Evolutionary conservation across 2,888 invertebrate genomes (phyloP), one percentile per base, ranked within the genome.

Genomic region (Nebria salina): DNA sequence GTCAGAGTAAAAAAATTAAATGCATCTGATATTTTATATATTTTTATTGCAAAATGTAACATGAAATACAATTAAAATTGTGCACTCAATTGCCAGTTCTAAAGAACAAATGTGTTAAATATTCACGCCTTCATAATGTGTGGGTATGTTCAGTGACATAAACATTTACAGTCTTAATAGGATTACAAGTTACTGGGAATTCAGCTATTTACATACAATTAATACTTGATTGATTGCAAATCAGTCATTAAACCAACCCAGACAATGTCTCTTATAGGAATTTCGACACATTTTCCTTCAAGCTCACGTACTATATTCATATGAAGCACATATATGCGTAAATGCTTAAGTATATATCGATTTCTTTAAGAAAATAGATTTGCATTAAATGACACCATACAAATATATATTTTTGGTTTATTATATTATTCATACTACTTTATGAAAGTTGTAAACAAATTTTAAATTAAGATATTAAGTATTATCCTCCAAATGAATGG

Each of bases 141-240:
- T 54, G 13, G 7, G 54, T 8, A 54, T 54, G 54, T 54, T 54
- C 54, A 54, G 13, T 2, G 68, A 68, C 68, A 68, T 68, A 68
- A 68, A 68, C 68, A 68, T 68, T 68, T 68, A 68, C 68, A 15
- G 26, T 6, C 68, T 68, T 68, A 68, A 68, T 68, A 68, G 68
- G 68, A 68, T 68, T 68, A 68, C 20, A 26, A 68, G 26, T 68
- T 20, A 68, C 9, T 68, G 68, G 26, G 68, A 68, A 68, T 68
- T 68, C 26, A 11, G 68, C 6, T 68, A 68, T 68, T 68, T 68
- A 68, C 68, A 68, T 68, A 26, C 26, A 7, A 26, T 68, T 68
- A 68, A 68, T 68, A 15, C 20, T 68, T 68, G 68, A 68, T 68
- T 68, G 68, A 68, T 68, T 68, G n/a, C 5, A 68, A 68, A 68